phyloP scores from a whole-genome alignment of 2,888 invertebrate genomes.

The Cyrtodaria siliqua region DNA sequence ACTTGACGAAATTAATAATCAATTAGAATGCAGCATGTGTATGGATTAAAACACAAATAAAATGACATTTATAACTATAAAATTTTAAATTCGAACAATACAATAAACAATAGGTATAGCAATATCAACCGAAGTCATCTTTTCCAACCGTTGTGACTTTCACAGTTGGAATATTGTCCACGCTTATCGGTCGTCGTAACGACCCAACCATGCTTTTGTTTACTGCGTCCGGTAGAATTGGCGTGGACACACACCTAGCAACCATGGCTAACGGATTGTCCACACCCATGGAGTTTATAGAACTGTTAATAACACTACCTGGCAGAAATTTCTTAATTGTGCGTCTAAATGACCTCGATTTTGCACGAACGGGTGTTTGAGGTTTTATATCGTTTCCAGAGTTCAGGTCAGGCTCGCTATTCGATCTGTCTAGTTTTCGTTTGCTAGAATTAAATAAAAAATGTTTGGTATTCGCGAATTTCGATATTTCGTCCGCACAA shows the following conservation, averaged over 20 bases:
- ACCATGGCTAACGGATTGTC: conserved; percentile 75
- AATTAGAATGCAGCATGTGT: too few species aligned
- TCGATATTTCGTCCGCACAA: conserved; percentile 91
- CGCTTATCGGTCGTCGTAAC: conserved; percentile 71
- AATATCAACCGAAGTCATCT: not conserved
- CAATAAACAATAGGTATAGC: too few species aligned
- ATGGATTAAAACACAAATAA: too few species aligned
- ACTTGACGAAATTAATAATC: too few species aligned
- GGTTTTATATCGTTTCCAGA: conserved; percentile 59
- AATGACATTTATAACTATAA: too few species aligned
- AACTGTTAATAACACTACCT: conserved; percentile 43
- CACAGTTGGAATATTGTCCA: conserved; percentile 76
- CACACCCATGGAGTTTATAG: conserved; percentile 34
- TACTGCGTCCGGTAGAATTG: conserved; percentile 73
- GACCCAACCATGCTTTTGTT: conserved; percentile 48
- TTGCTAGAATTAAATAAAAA: conserved; percentile 78
- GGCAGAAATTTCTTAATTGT: conserved; percentile 76
- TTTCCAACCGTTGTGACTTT: conserved; percentile 66
- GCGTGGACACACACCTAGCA: conserved; percentile 79
- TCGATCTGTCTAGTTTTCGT: conserved; percentile 86
- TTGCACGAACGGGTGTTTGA: conserved; percentile 44
- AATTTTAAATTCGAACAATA: too few species aligned
- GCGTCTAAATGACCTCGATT: conserved; percentile 69
- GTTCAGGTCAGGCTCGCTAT: conserved; percentile 87
- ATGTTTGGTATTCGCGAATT: conserved; percentile 86